Base-by-base conservation (phyloP, 2,888 invertebrate species). In the Scrobipalpa atriplicella region DNA sequence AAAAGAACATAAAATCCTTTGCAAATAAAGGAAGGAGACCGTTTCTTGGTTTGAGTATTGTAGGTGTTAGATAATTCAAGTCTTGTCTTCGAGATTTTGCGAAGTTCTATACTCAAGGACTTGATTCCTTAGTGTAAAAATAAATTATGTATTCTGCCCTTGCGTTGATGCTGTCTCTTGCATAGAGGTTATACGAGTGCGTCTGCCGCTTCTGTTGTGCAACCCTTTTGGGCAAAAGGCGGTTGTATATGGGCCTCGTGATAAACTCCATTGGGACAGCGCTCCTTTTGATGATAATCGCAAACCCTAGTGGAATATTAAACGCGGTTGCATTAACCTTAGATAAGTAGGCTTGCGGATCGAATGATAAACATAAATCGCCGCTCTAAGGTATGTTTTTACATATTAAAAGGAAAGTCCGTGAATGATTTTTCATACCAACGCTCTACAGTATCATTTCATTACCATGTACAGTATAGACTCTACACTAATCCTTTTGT, bases 161-260 rank as follows among this genome's bases (percentile, higher is more conserved):
- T 11, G 43, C 13, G 13, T 43, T 43, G 43, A 43, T 43, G 2
- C 43, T 1, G 43, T 43, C 18, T 2, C 8, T 51, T 18, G 47
- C 47, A 16, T 16, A 51, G 6, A 51, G 51, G 16, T 84, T 82
- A 83, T 79, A 69, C 70, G 72, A 72, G 73, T 75, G 75, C 78
- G 75, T 68, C 68, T 71, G 62, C 66, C 72, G 72, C 78, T 89
- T 56, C 21, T 56, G 29, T 56, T 88, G 84, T 84, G 84, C 80
- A 88, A 89, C 80, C 73, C 75, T 73, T 73, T 76, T 80, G 80
- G 82, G 81, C 78, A 82, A 82, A 83, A 79, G 77, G 82, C 80
- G 73, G 80, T 81, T 79, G 72, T 73, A 82, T 81, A 82, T 82
- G 81, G 85, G 76, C 81, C 72, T 75, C 69, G 68, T 72, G 78